Evolutionary conservation across 2,113 vertebrate species (phyloP).

Genomic region (Climacteris rufus): DNA sequence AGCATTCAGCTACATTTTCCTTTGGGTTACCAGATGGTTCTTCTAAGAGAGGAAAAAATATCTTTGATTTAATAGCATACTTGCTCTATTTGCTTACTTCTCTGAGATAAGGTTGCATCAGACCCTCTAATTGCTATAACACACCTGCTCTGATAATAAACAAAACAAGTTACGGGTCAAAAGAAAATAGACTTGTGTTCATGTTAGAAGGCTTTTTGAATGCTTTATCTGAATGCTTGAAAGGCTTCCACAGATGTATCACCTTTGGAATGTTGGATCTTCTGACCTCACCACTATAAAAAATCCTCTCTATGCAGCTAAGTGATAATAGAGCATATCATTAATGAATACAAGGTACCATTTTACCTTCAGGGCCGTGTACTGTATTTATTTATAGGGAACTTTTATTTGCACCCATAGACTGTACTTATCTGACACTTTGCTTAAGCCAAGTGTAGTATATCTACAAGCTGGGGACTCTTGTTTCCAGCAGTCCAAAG

Average conservation of each 20-base stretch:
- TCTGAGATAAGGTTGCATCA: conserved; percentile 67
- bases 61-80: conserved; percentile 51
- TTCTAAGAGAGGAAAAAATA: conserved; percentile 66
- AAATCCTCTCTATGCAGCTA: not conserved
- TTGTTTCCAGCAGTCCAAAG: not conserved
- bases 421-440: not conserved
- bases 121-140: conserved; percentile 73
- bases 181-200: conserved; percentile 76
- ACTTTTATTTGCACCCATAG: not conserved
- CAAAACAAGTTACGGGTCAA: conserved; percentile 60
- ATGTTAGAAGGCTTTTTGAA: conserved; percentile 63
- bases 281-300: conserved; percentile 44
- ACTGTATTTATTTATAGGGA: not conserved
- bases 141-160: conserved; percentile 81
- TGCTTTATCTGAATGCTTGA: conserved; percentile 50
- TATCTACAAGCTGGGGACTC: not conserved
- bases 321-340: conserved; percentile 60
- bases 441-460: not conserved
- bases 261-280: conserved; percentile 65
- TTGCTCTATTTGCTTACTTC: conserved; percentile 74
- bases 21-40: conserved; percentile 78
- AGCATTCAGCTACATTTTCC: conserved; percentile 59
- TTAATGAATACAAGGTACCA: not conserved
- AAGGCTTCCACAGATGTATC: conserved; percentile 67
- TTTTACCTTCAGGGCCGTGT: not conserved